Evolutionary conservation across 2,888 invertebrate species (phyloP).

Genomic region (Dasypogon diadema): DNA sequence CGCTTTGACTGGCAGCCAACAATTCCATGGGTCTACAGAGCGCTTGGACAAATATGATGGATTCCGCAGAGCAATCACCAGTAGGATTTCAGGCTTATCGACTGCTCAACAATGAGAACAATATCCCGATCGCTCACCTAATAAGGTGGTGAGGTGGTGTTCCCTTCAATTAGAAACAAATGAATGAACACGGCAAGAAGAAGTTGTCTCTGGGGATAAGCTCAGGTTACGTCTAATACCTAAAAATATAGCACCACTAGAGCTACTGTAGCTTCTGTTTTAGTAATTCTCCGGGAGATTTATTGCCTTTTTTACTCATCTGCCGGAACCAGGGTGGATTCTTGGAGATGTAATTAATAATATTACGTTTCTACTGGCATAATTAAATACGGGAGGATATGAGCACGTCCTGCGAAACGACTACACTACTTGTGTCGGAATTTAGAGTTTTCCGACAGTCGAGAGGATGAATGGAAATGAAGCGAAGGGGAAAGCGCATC

Average conservation of each 20-base stretch:
- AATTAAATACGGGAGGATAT: constrained; percentile 12
- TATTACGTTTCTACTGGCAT: neutral
- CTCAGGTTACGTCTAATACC: constrained; percentile 2
- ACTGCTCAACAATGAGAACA: neutral
- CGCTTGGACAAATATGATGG: constrained; percentile 17
- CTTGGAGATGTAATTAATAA: constrained; percentile 26
- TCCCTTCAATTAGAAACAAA: constrained; percentile 8
- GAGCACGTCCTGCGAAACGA: no score
- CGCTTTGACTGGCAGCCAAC: constrained; percentile 1
- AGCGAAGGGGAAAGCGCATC: no score
- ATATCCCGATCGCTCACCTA: neutral
- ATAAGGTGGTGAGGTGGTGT: neutral
- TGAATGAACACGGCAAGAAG: neutral
- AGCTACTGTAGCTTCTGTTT: neutral
- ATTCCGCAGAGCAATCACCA: constrained; percentile 5
- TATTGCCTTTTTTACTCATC: constrained; percentile 28
- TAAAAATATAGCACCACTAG: constrained; percentile 10
- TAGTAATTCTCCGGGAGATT: constrained; percentile 27
- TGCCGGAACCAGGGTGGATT: neutral
- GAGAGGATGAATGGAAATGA: no score
- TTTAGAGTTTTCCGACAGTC: no score
- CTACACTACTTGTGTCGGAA: no score
- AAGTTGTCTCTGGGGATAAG: neutral
- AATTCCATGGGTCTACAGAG: neutral
- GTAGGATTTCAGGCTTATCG: constrained; percentile 12